Base-by-base conservation (phyloP, 1,140 invertebrate species). In the Brachionus calyciflorus region DNA sequence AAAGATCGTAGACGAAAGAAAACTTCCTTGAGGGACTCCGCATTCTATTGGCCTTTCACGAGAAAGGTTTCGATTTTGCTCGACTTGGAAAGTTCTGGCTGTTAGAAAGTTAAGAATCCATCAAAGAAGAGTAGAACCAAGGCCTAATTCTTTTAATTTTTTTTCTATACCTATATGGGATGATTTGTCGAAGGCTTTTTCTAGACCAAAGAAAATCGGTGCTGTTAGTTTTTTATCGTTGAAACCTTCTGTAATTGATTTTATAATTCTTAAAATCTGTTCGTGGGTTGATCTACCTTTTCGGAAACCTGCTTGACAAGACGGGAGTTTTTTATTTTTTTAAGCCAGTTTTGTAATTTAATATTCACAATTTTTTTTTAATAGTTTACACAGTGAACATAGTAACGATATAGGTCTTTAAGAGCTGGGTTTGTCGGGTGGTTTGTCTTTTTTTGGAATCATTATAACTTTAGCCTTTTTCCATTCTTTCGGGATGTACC, bases 161-260 rank as follows among this genome's bases (percentile, higher is more conserved):
- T 79, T 79, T 1, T 83, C 46, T 0, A 85, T 78, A 0, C 82
- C 84, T 9, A 80, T 65, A 10, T 81, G 77, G 82, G 83, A 85
- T 0, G 84, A 81, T 68, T 77, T 78, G 60, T 86, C 85, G 53
- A 85, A 85, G 0, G 84, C 82, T 79, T 85, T 84, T 53, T 80
- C 80, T 1, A 85, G 78, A 46, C 86, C 84, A 14, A 86, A 79
- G 9, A 84, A 77, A 0, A 84, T 28, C 41, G 81, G 77, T 0
- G 77, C 77, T 6, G 81, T 80, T 7, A 79, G 76, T 41, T 81
- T 73, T 2, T 82, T 80, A 77, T 79, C 79, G 65, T 83, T 83
- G 24, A 81, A 83, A 17, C 79, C 79, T 7, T 78, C 44, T 0
- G 70, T 77, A 2, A 86, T 81, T 41, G 81, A 73, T 69, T 83